A percentile compares a stretch with the other conserved stretches of the same genome.
These are phyloP conservation scores for Echinometra lucunter DNA, from an alignment of 53 echinoderm and acorn worm genomes.

Conservation along the genomic window DNA sequence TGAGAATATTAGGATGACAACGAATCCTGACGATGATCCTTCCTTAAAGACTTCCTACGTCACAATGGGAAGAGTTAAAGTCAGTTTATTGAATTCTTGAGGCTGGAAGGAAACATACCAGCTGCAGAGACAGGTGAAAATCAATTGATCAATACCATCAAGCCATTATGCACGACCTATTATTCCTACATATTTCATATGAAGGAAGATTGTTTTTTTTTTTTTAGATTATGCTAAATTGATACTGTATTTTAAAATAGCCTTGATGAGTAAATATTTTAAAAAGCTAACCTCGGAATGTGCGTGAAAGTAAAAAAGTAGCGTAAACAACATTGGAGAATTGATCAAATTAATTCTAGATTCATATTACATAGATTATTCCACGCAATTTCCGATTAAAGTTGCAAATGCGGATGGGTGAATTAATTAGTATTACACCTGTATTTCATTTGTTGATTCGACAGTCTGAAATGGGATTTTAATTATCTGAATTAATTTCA, in stretches of 20 bases:
- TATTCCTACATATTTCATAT: not conserved
- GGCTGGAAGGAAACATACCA: not conserved
- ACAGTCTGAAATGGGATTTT: no score
- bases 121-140: slow-evolving; percentile 36
- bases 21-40: not conserved
- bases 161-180: slow-evolving; percentile 28
- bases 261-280: not conserved
- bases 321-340: not conserved
- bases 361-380: not conserved
- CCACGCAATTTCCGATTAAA: not conserved
- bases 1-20: not conserved
- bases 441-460: no score
- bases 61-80: slow-evolving; percentile 4
- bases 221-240: not conserved
- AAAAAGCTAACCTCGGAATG: not conserved
- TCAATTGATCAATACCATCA: not conserved
- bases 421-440: not conserved
- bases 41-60: not conserved
- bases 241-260: not conserved
- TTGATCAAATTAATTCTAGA: not conserved
- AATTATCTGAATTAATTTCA: no score
- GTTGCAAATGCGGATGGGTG: not conserved
- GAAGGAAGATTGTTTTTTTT: not conserved
- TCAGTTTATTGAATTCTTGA: slow-evolving; percentile 19
- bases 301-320: not conserved